Base-by-base conservation (phyloP, 2,113 vertebrate species). In the Indri indri region DNA sequence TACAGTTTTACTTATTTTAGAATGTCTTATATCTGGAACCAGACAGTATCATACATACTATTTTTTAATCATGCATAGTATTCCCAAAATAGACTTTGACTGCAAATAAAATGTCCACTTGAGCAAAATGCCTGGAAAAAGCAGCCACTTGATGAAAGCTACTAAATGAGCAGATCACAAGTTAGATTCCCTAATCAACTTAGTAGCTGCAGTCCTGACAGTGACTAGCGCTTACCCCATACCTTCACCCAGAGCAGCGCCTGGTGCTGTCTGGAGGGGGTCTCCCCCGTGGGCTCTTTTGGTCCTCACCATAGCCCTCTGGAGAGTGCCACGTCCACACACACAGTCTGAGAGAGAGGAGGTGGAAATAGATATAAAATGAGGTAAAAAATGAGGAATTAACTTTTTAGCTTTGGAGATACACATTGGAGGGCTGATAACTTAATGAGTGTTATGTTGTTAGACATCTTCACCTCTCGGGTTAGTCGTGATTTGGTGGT, bases 1-100 rank as follows among this genome's bases (percentile, higher is more conserved):
- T 57, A n/a, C 2, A 22, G n/a, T 86, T 96, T 61, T 82, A 37
- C 74, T 88, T 61, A 52, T n/a, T 95, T n/a, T 34, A 84, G 50
- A 70, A 45, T 59, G 18, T 87, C 76, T 30, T 8, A 7, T 71
- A 42, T 42, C 23, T 92, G 59, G 59, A 74, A n/a, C 40, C n/a
- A 22, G 57, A 74, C 40, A 63, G 6, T 76, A 16, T 85, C 32
- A 16, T 66, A 13, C 25, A 12, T 30, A 40, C 74, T 30, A 1
- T 32, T 70, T 87, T 52, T 37, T 45, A 70, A 52, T 37, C 45
- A 18, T 20, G 61, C 30, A 50, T 40, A 10, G 30, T 88, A 54
- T n/a, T 83, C 83, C 59, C 34, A 14, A 42, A 88, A 91, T 87
- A 93, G 61, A 70, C 14, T 57, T 92, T 0, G 0, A 37, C 88